Conservation (phyloP, 1,140 invertebrate species). For the Anadara kagoshimensis region DNA sequence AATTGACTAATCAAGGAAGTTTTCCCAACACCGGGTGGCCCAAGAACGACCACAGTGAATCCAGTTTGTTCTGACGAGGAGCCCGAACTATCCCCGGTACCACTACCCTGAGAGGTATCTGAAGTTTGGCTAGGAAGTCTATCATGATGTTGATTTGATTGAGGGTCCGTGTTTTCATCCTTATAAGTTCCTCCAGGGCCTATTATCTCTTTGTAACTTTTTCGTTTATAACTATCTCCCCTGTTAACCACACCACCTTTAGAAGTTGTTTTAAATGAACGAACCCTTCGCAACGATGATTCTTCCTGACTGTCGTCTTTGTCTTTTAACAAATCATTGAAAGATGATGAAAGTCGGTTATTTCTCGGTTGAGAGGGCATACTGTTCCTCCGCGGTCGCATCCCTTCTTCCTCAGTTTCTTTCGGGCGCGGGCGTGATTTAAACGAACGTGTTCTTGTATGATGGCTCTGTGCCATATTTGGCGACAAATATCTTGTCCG, state of each 20-base stretch:
- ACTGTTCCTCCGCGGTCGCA: conserved; percentile 48
- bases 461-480: conserved; percentile 17
- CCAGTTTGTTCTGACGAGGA: conserved; percentile 1
- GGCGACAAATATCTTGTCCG: conserved; percentile 31
- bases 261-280: conserved; percentile 91
- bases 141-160: not conserved
- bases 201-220: conserved; percentile 16
- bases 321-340: conserved; percentile 19
- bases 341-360: conserved; percentile 18
- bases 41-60: conserved; percentile 84
- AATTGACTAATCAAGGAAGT: conserved; percentile 92
- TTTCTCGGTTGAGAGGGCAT: conserved; percentile 40
- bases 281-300: conserved; percentile 85
- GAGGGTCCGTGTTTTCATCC: conserved; percentile 24
- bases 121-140: not conserved
- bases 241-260: conserved; percentile 93
- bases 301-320: conserved; percentile 65
- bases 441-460: conserved; percentile 40
- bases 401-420: conserved; percentile 30
- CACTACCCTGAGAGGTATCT: not conserved
- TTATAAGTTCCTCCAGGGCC: conserved; percentile 1
- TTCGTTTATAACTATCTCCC: conserved; percentile 87
- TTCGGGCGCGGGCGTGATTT: conserved; percentile 34
- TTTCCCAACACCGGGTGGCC: conserved; percentile 91
- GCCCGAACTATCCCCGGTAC: conserved; percentile 6